Base-by-base conservation (phyloP, 2,113 vertebrate species). In the Hippocampus zosterae region DNA sequence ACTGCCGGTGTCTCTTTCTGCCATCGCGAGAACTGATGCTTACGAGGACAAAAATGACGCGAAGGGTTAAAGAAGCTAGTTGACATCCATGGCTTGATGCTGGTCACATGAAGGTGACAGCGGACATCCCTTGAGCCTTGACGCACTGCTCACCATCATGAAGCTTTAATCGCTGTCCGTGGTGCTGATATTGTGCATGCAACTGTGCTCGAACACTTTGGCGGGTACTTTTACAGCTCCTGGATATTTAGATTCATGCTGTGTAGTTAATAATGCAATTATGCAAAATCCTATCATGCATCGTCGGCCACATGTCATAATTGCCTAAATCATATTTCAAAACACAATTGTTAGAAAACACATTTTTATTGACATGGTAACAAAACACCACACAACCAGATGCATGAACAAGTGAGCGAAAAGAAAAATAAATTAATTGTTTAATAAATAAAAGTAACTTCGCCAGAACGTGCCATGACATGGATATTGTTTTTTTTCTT, bases 11-110 rank as follows among this genome's bases (percentile, higher is more conserved):
- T 75, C n/a, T 63, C 72, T 69, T 12, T 79, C 70, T 72, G 11
- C 81, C 57, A 77, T 81, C 83, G 84, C 89, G 84, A 88, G 81
- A 88, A 88, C 78, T 86, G 41, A 23, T 15, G 27, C 27, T 8
- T n/a, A 68, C 46, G 69, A 66, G 68, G 59, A 25, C 23, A 56
- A 70, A 69, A 27, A 72, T 68, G 42, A 75, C 23, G 11, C n/a
- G 25, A 81, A 67, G 65, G 76, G 76, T 80, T 78, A 78, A 81
- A 37, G 11, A 9, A 41, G 52, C 33, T 56, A 1, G 62, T 65
- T 65, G 9, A 69, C 76, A 69, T 62, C 50, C 50, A n/a, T n/a
- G 40, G 70, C 74, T 60, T 62, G 65, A 70, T 68, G 76, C 65
- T 18, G 16, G 53, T 88, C 87, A 88, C 53, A 69, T 60, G 64